Base-by-base conservation (phyloP, 2,888 invertebrate genomes). In the Tachystola acroxantha region DNA sequence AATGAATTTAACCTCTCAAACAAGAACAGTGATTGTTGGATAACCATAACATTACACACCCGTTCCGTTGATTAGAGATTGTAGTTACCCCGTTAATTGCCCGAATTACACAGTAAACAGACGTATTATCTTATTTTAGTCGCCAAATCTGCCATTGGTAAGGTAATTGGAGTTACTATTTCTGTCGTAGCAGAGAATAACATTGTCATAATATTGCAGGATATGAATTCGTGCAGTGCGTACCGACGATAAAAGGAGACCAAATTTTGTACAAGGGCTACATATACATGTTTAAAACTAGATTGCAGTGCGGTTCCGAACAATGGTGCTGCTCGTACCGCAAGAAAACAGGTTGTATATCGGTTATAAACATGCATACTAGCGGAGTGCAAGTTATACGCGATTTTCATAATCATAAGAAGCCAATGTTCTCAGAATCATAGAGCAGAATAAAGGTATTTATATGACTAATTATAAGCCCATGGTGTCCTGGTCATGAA, bases 301-400 rank as follows among this genome's bases (percentile, higher is more conserved):
- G 72, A 48, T 60, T 85, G 40, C 84, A 78, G 50, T 85, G 80
- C 56, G 85, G 84, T 2, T 77, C 84, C 1, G 84, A 85, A 41
- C 85, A 85, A 53, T 84, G 85, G 84, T 75, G 74, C 36, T 85
- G 85, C 39, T 82, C 84, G 1, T 85, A 66, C 43, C 62, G 80
- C 16, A 85, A 82, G 52, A 84, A 79, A 64, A 85, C 85, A 54
- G 85, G 85, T 56, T 85, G 85, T 60, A 84, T 85, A 55, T 82
- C 81, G 5, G 61, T 77, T 34, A 85, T 85, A 46, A 85, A 85
- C 48, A 84, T 85, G 79, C 82, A 84, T 53, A 66, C 73, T 0
- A 72, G 66, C 42, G 82, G 85, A 14, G 79, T 85, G 9, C 76
- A 85, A 52, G 81, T 84, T 12, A 67, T 85, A 19, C 66, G 85